Percentiles rank a stretch among this genome's conserved stretches.
Evolutionary conservation across 1,140 invertebrate genomes (phyloP).

Genomic region (Belonocnema kinseyi): DNA sequence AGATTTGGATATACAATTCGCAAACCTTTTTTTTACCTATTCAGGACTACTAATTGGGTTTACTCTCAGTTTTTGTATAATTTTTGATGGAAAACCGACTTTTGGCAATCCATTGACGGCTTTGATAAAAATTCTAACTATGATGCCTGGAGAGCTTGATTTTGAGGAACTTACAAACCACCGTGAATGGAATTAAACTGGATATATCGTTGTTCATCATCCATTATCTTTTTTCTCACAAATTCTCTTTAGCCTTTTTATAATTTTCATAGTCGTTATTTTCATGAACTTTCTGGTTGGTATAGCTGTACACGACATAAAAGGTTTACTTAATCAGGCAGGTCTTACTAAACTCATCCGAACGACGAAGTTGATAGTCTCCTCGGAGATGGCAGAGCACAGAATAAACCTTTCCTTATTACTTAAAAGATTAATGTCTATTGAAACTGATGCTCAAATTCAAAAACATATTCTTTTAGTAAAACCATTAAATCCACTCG

Average conservation of each 20-base stretch:
- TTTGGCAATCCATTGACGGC: conserved; percentile 78
- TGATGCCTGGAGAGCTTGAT: too few species aligned
- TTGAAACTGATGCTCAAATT: conserved; percentile 65
- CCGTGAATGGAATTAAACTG: conserved; percentile 61
- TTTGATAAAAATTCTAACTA: conserved; percentile 79
- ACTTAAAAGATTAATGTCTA: conserved; percentile 67
- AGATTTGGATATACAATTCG: conserved; percentile 71
- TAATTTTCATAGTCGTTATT: conserved; percentile 82
- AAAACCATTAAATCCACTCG: conserved; percentile 81
- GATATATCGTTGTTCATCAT: conserved; percentile 66
- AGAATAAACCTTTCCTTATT: conserved; percentile 76
- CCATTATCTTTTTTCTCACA: conserved; percentile 78
- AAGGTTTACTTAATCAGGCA: conserved; percentile 81
- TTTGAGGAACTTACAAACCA: conserved; percentile 78
- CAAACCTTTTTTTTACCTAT: conserved; percentile 79
- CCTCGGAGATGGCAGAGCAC: conserved; percentile 80
- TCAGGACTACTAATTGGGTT: conserved; percentile 80
- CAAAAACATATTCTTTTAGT: conserved; percentile 76
- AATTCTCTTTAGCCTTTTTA: conserved; percentile 79
- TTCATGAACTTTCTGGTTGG: conserved; percentile 83
- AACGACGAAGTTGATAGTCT: conserved; percentile 82
- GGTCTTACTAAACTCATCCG: conserved; percentile 81
- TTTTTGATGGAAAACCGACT: conserved; percentile 80
- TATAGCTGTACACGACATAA: conserved; percentile 82
- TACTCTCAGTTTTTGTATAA: conserved; percentile 80